Evolutionary conservation across 1,140 invertebrate genomes (phyloP).

Genomic region (Pentalonia nigronervosa): DNA sequence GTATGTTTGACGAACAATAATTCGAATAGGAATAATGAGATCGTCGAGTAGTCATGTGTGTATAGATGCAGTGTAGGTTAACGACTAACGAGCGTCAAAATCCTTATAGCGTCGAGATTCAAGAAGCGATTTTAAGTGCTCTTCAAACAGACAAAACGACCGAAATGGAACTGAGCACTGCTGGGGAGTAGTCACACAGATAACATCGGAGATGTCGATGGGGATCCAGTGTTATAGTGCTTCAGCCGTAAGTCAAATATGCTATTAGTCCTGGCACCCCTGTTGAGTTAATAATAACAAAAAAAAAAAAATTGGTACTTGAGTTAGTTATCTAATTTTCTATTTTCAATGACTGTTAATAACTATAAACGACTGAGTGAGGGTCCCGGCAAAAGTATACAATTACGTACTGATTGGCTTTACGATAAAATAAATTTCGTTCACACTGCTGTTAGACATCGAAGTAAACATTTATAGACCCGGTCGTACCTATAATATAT

Average conservation of each 20-base stretch:
- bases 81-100: constrained; percentile 21
- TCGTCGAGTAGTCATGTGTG: not conserved
- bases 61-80: not conserved
- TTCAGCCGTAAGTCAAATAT: constrained; percentile 17
- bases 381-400: not conserved
- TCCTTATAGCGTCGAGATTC: constrained; percentile 16
- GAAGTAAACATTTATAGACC: not conserved
- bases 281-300: constrained; percentile 1
- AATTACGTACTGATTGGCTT: not conserved
- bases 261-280: constrained; percentile 24
- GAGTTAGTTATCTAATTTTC: constrained; percentile 1
- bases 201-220: constrained; percentile 27
- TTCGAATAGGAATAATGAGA: constrained; percentile 21
- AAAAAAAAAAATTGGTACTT: constrained; percentile 17
- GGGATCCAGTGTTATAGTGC: constrained; percentile 1
- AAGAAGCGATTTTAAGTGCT: constrained; percentile 34
- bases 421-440: not conserved
- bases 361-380: not conserved
- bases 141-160: constrained; percentile 31
- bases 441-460: not conserved
- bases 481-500: too few relatives aligned
- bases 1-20: constrained; percentile 10
- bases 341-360: not conserved
- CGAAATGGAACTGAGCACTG: not conserved
- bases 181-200: not conserved